Evolutionary conservation across 1,140 invertebrate genomes (phyloP).

Genomic region (Carcinoscorpius rotundicauda): DNA sequence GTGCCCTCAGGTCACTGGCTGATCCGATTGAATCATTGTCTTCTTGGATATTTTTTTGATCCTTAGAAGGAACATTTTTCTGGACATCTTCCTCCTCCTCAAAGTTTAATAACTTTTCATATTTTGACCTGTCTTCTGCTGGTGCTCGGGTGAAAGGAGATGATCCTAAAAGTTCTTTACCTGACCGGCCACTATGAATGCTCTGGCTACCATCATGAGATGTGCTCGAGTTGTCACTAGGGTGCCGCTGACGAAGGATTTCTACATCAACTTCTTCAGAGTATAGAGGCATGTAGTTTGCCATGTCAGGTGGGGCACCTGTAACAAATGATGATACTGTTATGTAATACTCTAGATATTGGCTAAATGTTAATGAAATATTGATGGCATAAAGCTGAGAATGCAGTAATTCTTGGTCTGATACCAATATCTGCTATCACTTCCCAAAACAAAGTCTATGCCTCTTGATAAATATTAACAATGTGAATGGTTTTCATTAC

Average conservation of each 20-base stretch:
- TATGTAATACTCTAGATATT: too few species aligned
- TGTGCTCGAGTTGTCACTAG: slow-evolving; percentile 25
- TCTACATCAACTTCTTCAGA: slow-evolving; percentile 15
- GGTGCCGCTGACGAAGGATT: slow-evolving; percentile 16
- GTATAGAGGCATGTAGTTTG: slow-evolving; percentile 17
- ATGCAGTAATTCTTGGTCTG: too few species aligned
- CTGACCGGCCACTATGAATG: slow-evolving; percentile 18
- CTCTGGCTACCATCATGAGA: slow-evolving; percentile 22
- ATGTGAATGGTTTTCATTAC: too few species aligned
- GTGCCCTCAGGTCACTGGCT: slow-evolving; percentile 51
- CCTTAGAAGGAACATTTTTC: not conserved
- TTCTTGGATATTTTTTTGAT: too few species aligned
- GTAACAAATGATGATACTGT: too few species aligned
- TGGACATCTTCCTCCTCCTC: slow-evolving; percentile 31
- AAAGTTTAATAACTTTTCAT: slow-evolving; percentile 47
- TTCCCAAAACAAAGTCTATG: too few species aligned
- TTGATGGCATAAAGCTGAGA: too few species aligned
- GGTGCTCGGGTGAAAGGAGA: slow-evolving; percentile 47
- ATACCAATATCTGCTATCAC: too few species aligned
- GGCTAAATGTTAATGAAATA: too few species aligned
- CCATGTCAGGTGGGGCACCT: slow-evolving; percentile 7
- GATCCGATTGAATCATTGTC: slow-evolving; percentile 57
- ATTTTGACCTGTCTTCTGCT: slow-evolving; percentile 60
- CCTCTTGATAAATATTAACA: too few species aligned
- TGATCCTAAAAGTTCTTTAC: slow-evolving; percentile 21